These are phyloP conservation scores for Idaea aversata DNA, from an alignment of 2,888 invertebrate species.

Conservation along the genomic window DNA sequence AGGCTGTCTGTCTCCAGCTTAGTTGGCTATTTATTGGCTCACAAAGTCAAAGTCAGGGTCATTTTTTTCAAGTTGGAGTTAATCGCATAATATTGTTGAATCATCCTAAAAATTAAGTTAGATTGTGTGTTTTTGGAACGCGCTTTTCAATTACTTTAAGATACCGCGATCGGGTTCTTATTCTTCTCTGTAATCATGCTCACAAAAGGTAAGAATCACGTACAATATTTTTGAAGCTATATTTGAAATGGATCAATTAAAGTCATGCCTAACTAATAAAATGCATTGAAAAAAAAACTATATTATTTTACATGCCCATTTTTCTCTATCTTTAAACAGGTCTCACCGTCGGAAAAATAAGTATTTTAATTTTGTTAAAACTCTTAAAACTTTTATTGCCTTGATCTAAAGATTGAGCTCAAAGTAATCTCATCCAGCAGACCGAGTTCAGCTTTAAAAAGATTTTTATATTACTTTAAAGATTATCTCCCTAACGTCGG, in stretches of 20 bases:
- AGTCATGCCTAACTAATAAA: no score
- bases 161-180: no score
- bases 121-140: no score
- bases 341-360: not conserved
- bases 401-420: not conserved
- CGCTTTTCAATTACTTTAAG: no score
- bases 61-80: no score
- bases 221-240: no score
- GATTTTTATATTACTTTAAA: not conserved
- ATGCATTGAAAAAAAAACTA: no score
- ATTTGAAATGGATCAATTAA: no score
- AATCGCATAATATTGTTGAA: no score
- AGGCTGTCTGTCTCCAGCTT: not conserved
- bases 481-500: not conserved
- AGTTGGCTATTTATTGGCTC: not conserved
- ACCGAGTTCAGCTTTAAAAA: not conserved
- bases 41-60: not conserved
- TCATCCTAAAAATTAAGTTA: no score
- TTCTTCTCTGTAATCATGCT: no score
- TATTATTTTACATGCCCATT: not conserved
- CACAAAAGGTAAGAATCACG: no score
- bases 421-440: not conserved
- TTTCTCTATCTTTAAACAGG: not conserved
- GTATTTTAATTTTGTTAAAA: not conserved
- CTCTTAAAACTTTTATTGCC: not conserved